phyloP scores from a whole-genome alignment of 2,888 invertebrate species.

The Leptura quadrifasciata region DNA sequence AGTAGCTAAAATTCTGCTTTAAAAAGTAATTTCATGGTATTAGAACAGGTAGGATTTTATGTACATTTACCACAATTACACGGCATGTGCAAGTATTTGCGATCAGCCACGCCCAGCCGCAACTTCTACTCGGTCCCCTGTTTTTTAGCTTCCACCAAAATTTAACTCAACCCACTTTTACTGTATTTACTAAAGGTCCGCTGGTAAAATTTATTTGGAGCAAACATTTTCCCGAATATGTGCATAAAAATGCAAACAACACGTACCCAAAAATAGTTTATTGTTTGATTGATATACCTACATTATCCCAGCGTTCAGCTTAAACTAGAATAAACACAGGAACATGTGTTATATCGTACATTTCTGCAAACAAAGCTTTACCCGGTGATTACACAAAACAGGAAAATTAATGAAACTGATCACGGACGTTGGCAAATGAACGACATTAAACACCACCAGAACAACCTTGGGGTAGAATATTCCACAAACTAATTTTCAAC shows the following conservation, averaged over 20 bases:
- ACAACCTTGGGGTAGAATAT: background rate
- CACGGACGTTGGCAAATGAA: constrained; percentile 5
- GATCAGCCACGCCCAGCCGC: too few species aligned
- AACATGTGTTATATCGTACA: constrained; percentile 24
- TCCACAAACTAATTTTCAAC: background rate
- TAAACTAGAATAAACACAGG: constrained; percentile 10
- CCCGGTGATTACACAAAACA: constrained; percentile 22
- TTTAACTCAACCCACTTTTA: too few species aligned
- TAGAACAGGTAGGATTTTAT: too few species aligned
- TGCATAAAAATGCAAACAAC: background rate
- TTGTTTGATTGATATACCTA: background rate
- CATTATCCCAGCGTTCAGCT: background rate
- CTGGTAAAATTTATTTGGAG: background rate
- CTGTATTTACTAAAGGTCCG: background rate
- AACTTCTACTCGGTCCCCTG: too few species aligned
- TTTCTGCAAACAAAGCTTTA: constrained; percentile 30
- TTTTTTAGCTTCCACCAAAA: too few species aligned
- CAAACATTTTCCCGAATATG: background rate
- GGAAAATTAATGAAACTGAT: constrained; percentile 32
- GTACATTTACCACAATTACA: too few species aligned
- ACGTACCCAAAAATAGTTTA: background rate
- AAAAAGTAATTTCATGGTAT: too few species aligned
- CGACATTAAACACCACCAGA: background rate
- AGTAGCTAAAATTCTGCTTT: too few species aligned
- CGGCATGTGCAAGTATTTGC: too few species aligned